A percentile compares a stretch with the other conserved stretches of the same genome.
Evolutionary conservation across 2,888 invertebrate genomes (phyloP).

Genomic region (Drosophila greeni): DNA sequence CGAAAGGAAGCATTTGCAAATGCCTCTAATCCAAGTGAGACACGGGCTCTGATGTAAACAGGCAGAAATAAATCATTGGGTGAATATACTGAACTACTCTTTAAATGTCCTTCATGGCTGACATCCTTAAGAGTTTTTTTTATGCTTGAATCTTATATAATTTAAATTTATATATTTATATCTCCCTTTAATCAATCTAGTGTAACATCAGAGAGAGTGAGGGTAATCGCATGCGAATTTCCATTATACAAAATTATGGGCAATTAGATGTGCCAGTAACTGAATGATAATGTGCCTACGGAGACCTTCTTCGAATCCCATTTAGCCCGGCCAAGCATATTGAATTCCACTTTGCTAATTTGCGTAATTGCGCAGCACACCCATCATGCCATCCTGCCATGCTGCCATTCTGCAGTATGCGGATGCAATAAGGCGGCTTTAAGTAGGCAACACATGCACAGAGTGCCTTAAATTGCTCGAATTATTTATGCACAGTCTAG

Average conservation of each 20-base stretch:
- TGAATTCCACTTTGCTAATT: slow-evolving; percentile 67
- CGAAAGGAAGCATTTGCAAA: slow-evolving; percentile 11
- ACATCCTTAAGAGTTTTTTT: neutral
- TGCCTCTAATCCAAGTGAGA: slow-evolving; percentile 2
- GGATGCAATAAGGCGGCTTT: slow-evolving; percentile 9
- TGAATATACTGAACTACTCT: neutral
- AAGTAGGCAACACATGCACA: neutral
- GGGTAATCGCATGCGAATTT: slow-evolving; percentile 3
- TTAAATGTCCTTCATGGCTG: neutral
- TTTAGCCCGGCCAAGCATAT: slow-evolving; percentile 56
- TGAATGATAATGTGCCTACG: slow-evolving; percentile 49
- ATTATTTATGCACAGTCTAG: neutral
- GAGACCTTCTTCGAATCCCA: slow-evolving; percentile 40
- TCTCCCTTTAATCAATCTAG: neutral
- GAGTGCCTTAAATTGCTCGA: neutral
- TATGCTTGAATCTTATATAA: neutral
- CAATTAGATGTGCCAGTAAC: slow-evolving; percentile 57
- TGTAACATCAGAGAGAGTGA: neutral
- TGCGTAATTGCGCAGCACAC: slow-evolving; percentile 62
- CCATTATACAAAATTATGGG: slow-evolving; percentile 61
- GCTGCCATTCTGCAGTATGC: slow-evolving; percentile 17
- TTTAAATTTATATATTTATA: neutral
- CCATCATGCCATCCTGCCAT: slow-evolving; percentile 1
- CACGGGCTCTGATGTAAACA: neutral
- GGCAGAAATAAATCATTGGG: neutral